phyloP scores from a whole-genome alignment of 2,113 vertebrate species.

The Rhadina sibilatrix region DNA sequence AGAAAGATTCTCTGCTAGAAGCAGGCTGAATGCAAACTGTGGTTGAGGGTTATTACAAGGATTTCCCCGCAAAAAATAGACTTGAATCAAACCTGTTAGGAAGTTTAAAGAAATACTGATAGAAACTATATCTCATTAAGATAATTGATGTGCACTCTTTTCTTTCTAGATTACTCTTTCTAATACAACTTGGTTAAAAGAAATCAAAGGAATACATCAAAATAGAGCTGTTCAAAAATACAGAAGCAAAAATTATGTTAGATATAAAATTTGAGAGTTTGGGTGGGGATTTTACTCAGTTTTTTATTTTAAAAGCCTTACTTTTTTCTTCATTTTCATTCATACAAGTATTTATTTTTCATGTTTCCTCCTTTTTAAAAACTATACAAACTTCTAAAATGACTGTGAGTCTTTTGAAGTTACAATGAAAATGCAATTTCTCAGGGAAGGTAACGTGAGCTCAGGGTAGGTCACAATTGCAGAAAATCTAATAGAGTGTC shows the following conservation, averaged over 20 bases:
- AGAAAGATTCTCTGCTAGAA: not conserved
- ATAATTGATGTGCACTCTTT: not conserved
- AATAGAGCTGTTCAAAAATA: not conserved
- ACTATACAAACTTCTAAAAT: not conserved
- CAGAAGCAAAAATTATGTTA: not conserved
- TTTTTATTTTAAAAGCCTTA: not conserved
- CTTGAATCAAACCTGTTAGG: not conserved
- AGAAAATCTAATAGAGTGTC: not conserved
- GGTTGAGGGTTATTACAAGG: not conserved
- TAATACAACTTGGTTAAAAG: not conserved
- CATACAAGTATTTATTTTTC: not conserved
- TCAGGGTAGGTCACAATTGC: not conserved
- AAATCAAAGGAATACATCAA: not conserved
- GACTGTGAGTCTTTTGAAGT: not conserved
- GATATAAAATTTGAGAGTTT: not conserved
- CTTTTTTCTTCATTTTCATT: not conserved
- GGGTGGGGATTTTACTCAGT: not conserved
- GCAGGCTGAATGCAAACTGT: not conserved
- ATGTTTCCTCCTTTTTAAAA: not conserved
- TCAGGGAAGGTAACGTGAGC: not conserved
- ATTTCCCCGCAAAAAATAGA: not conserved
- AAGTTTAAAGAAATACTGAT: not conserved
- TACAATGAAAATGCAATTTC: not conserved
- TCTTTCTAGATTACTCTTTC: not conserved
- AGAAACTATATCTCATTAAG: not conserved